phyloP scores from a whole-genome alignment of 2,113 vertebrate species.

The Aegithalos caudatus region DNA sequence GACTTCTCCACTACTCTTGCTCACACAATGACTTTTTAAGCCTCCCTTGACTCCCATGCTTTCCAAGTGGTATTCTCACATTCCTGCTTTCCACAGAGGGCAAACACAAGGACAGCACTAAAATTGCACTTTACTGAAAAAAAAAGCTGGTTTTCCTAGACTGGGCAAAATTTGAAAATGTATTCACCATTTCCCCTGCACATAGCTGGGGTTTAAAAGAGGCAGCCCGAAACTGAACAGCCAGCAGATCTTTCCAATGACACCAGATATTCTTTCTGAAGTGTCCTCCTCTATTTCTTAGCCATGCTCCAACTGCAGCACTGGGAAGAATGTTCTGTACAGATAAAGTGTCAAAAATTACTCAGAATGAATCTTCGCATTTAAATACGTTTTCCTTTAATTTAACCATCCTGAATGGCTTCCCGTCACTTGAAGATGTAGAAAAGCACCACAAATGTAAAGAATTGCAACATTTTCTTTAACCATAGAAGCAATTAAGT shows the following conservation, averaged over 20 bases:
- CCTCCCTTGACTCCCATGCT: not conserved
- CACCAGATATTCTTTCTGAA: not conserved
- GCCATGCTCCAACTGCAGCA: not conserved
- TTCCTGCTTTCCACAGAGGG: not conserved
- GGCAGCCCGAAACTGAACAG: not conserved
- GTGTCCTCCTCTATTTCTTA: not conserved
- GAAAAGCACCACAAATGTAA: constrained; percentile 58
- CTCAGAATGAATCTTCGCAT: not conserved
- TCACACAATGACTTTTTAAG: not conserved
- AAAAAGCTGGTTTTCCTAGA: not conserved
- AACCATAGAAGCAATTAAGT: constrained; percentile 74
- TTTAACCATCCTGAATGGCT: not conserved
- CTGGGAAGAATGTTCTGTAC: not conserved
- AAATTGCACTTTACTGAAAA: not conserved
- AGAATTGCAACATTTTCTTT: constrained; percentile 64
- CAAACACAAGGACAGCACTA: not conserved
- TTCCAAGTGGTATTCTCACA: not conserved
- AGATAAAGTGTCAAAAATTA: constrained; percentile 28
- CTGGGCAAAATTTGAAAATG: not conserved
- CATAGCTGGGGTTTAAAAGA: not conserved
- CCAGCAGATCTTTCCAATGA: not conserved
- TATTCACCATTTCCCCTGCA: not conserved
- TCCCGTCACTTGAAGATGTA: constrained; percentile 35
- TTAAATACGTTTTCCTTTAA: constrained; percentile 21
- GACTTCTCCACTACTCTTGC: not conserved